A percentile compares a stretch with the other conserved stretches of the same genome.
Evolutionary conservation across 2,797 vertebrate species (phyloP).

Genomic region (Helicolenus hilgendorfi): DNA sequence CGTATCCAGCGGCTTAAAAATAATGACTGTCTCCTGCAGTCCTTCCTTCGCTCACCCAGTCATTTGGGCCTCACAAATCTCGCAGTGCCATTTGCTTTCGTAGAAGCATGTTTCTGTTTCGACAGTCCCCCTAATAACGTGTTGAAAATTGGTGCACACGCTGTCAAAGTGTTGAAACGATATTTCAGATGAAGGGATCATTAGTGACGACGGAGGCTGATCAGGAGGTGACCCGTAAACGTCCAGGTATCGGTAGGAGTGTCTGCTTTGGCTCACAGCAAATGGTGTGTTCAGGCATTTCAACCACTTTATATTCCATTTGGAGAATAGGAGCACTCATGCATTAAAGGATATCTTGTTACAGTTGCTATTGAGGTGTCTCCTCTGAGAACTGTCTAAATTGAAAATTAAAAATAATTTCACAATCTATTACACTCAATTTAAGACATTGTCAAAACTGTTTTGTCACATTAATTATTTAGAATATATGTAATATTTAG

Average conservation of each 20-base stretch:
- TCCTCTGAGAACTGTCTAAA: slow-evolving; percentile 72
- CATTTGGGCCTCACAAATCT: slow-evolving; percentile 58
- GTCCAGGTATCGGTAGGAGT: slow-evolving; percentile 70
- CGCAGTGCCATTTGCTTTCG: slow-evolving; percentile 55
- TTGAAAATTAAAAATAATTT: slow-evolving; percentile 84
- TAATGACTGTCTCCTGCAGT: slow-evolving; percentile 62
- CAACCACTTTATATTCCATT: slow-evolving; percentile 89
- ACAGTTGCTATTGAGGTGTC: slow-evolving; percentile 76
- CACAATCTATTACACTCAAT: slow-evolving; percentile 84
- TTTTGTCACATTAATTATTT: slow-evolving; percentile 58
- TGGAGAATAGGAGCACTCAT: slow-evolving; percentile 79
- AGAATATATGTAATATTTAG: slow-evolving; percentile 5
- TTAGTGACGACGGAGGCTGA: slow-evolving; percentile 78
- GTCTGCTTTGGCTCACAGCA: slow-evolving; percentile 70
- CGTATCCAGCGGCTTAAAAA: slow-evolving; percentile 65
- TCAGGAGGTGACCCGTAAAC: slow-evolving; percentile 80
- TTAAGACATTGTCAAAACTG: slow-evolving; percentile 66
- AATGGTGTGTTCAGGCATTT: slow-evolving; percentile 76
- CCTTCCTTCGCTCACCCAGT: slow-evolving; percentile 56
- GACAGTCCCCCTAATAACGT: slow-evolving; percentile 63
- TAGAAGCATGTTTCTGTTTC: slow-evolving; percentile 52
- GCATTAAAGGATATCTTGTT: slow-evolving; percentile 84
- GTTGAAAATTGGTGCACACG: slow-evolving; percentile 65
- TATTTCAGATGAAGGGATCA: slow-evolving; percentile 77
- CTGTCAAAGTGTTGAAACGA: slow-evolving; percentile 77